Conservation (phyloP, 2,888 invertebrate genomes). For the Mactromeris polynyma region DNA sequence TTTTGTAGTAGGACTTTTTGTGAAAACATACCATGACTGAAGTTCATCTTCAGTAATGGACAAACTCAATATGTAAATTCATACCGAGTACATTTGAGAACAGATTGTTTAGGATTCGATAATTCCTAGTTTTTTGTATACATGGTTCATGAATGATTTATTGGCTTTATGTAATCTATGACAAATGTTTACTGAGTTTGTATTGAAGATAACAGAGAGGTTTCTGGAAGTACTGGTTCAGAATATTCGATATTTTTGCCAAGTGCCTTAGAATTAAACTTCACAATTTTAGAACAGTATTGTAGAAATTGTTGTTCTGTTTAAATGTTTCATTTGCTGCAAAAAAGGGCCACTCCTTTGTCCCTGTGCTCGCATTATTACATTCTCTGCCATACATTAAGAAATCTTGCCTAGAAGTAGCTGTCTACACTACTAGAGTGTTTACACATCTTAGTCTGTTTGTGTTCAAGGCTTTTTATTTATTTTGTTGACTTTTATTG, state of each 20-base stretch:
- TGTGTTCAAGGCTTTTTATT: constrained; percentile 4
- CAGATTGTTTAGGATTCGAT: no score
- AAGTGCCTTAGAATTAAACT: background rate
- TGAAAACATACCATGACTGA: background rate
- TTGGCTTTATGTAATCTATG: no score
- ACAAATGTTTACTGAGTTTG: no score
- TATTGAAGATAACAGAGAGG: no score
- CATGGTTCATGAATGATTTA: no score
- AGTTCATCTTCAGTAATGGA: background rate
- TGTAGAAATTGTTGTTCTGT: background rate
- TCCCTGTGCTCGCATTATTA: background rate
- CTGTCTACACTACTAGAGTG: background rate
- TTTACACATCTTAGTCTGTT: background rate
- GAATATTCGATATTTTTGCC: no score
- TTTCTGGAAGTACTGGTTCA: no score
- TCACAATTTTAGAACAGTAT: background rate
- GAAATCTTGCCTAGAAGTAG: background rate
- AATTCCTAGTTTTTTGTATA: no score
- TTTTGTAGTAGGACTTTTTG: background rate
- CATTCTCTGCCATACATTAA: background rate
- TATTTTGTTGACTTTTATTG: background rate
- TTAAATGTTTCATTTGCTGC: background rate
- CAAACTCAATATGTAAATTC: no score
- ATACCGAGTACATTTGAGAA: no score
- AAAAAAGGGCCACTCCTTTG: background rate